phyloP scores from a whole-genome alignment of 2,888 invertebrate genomes.

The Molorchus minor region DNA sequence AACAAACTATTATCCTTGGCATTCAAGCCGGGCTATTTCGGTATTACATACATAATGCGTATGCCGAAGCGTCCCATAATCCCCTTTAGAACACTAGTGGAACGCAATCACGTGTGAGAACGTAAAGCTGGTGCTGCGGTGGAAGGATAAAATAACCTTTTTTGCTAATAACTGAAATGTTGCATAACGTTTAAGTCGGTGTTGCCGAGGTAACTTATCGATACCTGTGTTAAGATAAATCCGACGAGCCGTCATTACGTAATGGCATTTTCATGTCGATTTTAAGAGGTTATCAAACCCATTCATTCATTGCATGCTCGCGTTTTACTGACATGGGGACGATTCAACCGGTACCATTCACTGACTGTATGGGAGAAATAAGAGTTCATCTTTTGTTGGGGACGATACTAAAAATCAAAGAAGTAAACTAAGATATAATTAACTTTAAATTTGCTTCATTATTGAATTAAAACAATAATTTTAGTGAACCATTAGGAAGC shows the following conservation, averaged over 20 bases:
- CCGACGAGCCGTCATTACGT: slow-evolving; percentile 34
- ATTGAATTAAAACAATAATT: too few species aligned
- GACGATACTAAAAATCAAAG: too few species aligned
- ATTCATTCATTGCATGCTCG: too few species aligned
- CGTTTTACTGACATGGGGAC: too few species aligned
- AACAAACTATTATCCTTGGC: too few species aligned
- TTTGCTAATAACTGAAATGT: slow-evolving; percentile 31
- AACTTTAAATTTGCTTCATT: too few species aligned
- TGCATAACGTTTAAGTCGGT: slow-evolving; percentile 30
- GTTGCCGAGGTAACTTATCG: slow-evolving; percentile 44
- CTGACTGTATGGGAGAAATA: too few species aligned
- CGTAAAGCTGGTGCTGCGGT: slow-evolving; percentile 33
- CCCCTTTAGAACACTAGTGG: slow-evolving; percentile 12
- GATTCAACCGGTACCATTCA: too few species aligned
- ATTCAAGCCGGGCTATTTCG: too few species aligned
- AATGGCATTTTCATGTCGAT: slow-evolving; percentile 55
- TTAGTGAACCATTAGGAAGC: too few species aligned
- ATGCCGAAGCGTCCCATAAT: neutral
- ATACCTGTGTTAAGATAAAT: slow-evolving; percentile 50
- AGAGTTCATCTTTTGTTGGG: too few species aligned
- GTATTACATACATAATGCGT: slow-evolving; percentile 1
- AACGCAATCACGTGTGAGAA: slow-evolving; percentile 38
- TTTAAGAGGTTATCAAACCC: slow-evolving; percentile 20
- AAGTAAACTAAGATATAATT: too few species aligned
- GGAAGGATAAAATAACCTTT: slow-evolving; percentile 31